These are phyloP conservation scores for Semicossyphus pulcher DNA, from an alignment of 2,113 vertebrate species.

Conservation along the genomic window DNA sequence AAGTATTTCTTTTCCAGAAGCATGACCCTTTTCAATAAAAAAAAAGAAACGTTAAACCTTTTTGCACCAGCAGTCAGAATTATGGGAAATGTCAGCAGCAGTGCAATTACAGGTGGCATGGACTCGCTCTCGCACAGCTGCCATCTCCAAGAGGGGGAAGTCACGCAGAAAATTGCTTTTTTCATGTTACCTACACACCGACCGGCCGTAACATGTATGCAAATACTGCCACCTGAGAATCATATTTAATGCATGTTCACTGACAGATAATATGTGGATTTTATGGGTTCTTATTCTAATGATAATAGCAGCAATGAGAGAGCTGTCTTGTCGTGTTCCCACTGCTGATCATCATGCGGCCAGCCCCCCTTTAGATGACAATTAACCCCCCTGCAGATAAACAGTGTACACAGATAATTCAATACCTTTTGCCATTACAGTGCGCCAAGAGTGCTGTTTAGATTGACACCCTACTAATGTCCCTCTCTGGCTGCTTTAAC, in stretches of 20 bases:
- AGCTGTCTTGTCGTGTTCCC: constrained; percentile 27
- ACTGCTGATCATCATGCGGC: constrained; percentile 31
- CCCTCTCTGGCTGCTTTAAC: neutral
- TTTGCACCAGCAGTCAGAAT: constrained; percentile 31
- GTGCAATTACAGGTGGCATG: constrained; percentile 40
- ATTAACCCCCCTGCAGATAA: constrained; percentile 13
- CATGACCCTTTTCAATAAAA: constrained; percentile 19
- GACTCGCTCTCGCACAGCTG: constrained; percentile 15
- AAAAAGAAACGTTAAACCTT: constrained; percentile 16
- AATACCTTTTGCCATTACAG: constrained; percentile 51
- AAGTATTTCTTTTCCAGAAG: constrained; percentile 14
- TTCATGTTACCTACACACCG: constrained; percentile 42
- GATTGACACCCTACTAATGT: constrained; percentile 49
- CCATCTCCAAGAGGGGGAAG: constrained; percentile 45
- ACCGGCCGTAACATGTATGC: constrained; percentile 44
- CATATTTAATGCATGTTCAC: constrained; percentile 5
- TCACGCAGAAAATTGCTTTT: constrained; percentile 71
- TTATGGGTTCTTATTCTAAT: constrained; percentile 39
- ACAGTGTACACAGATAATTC: constrained; percentile 43
- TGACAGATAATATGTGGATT: constrained; percentile 10
- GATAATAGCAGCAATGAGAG: constrained; percentile 47
- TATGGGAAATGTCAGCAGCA: constrained; percentile 14
- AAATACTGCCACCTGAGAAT: constrained; percentile 34
- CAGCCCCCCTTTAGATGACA: constrained; percentile 21
- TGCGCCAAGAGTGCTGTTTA: neutral